These are phyloP conservation scores for Periophthalmus magnuspinnatus DNA, from an alignment of 2,797 vertebrate genomes.

Conservation along the genomic window DNA sequence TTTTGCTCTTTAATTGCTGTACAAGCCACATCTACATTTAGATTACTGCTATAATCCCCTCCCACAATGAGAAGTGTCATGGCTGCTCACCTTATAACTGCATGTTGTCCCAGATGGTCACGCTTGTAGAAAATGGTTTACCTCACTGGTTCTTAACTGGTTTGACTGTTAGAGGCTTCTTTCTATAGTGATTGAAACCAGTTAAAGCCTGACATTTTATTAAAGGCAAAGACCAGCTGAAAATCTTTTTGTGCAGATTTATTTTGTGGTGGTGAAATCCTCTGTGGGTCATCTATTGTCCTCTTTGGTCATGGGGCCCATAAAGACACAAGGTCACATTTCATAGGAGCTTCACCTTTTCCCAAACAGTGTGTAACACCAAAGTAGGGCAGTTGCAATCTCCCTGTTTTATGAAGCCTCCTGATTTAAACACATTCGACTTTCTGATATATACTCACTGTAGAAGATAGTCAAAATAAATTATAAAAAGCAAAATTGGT, in stretches of 20 bases:
- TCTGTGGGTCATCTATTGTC: not conserved
- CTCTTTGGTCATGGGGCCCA: not conserved
- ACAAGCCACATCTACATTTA: not conserved
- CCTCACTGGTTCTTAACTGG: not conserved
- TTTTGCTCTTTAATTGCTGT: slow-evolving; percentile 14
- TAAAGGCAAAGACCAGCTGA: not conserved
- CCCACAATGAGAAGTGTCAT: not conserved
- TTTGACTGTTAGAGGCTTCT: too few relatives aligned
- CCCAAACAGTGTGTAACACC: not conserved
- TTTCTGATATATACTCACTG: not conserved
- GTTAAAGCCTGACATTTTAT: not conserved
- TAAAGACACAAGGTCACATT: slow-evolving; percentile 12
- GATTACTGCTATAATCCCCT: slow-evolving; percentile 7
- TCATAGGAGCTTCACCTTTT: not conserved
- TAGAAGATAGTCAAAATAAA: not conserved
- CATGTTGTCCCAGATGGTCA: not conserved
- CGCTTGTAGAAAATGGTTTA: not conserved
- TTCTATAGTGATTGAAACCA: not conserved
- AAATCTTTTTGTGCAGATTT: not conserved
- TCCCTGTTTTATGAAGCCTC: not conserved
- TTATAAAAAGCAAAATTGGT: slow-evolving; percentile 3
- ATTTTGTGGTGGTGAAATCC: not conserved
- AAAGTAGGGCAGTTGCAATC: not conserved
- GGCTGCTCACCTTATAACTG: not conserved
- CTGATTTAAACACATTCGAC: not conserved